Base-by-base conservation (phyloP, 2,113 vertebrate genomes). In the Rafetus swinhoei region DNA sequence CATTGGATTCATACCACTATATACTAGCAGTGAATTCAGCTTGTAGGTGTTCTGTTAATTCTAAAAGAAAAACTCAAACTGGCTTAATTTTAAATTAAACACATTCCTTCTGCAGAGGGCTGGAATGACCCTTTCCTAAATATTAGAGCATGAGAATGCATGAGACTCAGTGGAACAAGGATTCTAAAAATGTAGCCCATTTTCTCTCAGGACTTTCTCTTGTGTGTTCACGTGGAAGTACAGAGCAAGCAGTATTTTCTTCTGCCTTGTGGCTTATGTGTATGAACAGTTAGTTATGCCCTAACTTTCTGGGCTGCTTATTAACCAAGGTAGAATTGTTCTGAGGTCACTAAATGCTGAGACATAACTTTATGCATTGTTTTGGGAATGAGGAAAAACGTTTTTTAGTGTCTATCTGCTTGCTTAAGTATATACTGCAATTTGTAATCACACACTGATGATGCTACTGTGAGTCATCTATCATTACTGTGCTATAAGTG, bases 91-190 rank as follows among this genome's bases (percentile, higher is more conserved):
- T 13, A 79, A 69, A 39, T 87, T 35, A 91, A 88, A 65, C 35
- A 65, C 76, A 3, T 81, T 22, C 85, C 92, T 53, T 86, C 60
- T 91, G 56, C 56, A 56, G 60, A 79, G 76, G 8, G 6, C 86
- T 27, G 27, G 55, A 85, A 32, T 88, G 87, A 79, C 29, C 88
- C 25, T 7, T 56, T 91, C 56, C 86, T 86, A 74, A 88, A 74
- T 94, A 77, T 79, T 81, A 81, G 19, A 59, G 45, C 50, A 3
- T 88, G 79, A 77, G 29, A 81, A 22, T 22, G 53, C 88, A 95
- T 56, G 82, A 92, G 54, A 8, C 54, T 90, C 55, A 65, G 39
- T 76, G 86, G 76, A 96, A 69, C 53, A 92, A 94, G 84, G 9
- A 18, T 9, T 86, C 7, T 69, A 83, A 84, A 50, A 72, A 87